Evolutionary conservation across 2,888 invertebrate species (phyloP), one percentile per base, ranked within the genome.

Genomic region (Orgyia antiqua): DNA sequence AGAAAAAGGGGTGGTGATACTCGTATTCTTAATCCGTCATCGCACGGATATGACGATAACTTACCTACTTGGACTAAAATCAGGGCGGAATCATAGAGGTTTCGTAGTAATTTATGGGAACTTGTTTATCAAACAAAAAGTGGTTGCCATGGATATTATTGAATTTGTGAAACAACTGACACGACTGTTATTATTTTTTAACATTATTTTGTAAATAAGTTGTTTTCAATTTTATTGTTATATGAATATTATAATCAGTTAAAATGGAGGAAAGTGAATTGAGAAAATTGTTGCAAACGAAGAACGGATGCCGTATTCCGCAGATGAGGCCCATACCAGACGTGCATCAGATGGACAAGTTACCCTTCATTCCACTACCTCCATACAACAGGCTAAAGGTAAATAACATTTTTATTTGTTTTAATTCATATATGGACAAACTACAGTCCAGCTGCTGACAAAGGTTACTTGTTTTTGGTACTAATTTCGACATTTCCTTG

Each of bases 361-460:
- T 86, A 27, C 76, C 84, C 1, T 83, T 86, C 35, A 71, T 55
- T 10, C 80, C 82, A 1, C 34, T 68, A 12, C 83, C 86, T 6
- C 74, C 77, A 0, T 87, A 86, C 44, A 83, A 77, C 40, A 62
- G 84, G 31, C 68, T 74, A 41, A 86, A 82, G 76, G 87, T 87
- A 68, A 33, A 12, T 13, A 10, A 13, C 2, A 11, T 23, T 10
- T n/a, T 23, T 23, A 5, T 20, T 30, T n/a, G n/a, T n/a, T n/a
- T n/a, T n/a, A n/a, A n/a, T n/a, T n/a, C n/a, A n/a, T n/a, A n/a
- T n/a, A n/a, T n/a, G n/a, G n/a, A n/a, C n/a, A n/a, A n/a, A n/a
- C n/a, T n/a, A n/a, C n/a, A n/a, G n/a, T n/a, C n/a, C n/a, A n/a
- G n/a, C n/a, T n/a, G n/a, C n/a, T n/a, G n/a, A n/a, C n/a, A n/a